Conservation (phyloP, 2,888 invertebrate genomes). For the Mycalesis mineus region DNA sequence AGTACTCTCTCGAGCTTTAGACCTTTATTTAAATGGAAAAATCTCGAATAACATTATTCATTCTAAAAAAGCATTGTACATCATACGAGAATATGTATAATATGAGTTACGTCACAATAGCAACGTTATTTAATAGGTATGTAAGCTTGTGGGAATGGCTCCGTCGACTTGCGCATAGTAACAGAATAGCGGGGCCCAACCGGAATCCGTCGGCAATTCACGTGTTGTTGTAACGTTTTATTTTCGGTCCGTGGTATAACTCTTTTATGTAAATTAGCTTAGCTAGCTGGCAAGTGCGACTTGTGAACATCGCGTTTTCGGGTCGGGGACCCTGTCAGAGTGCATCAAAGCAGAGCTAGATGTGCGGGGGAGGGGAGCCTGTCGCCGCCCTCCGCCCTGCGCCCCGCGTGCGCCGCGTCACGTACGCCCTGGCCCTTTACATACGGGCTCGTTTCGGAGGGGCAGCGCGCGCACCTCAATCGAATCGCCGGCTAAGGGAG, state of each 20-base stretch:
- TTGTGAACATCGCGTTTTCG: constrained; percentile 2
- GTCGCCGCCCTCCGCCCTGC: constrained; percentile 44
- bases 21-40: too few species aligned
- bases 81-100: too few species aligned
- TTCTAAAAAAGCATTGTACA: too few species aligned
- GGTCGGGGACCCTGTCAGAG: constrained; percentile 50
- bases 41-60: too few species aligned
- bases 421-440: constrained; percentile 63
- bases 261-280: constrained; percentile 17
- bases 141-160: constrained; percentile 39
- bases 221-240: constrained; percentile 31
- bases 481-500: constrained; percentile 62
- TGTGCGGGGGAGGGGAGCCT: constrained; percentile 48
- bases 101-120: constrained; percentile 46
- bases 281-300: constrained; percentile 5
- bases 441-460: constrained; percentile 43
- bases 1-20: too few species aligned
- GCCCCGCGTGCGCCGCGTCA: constrained; percentile 54
- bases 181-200: constrained; percentile 59
- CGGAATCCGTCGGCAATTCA: constrained; percentile 56
- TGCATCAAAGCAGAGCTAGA: constrained; percentile 57
- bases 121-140: constrained; percentile 43
- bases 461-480: constrained; percentile 64
- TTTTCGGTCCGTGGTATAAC: constrained; percentile 7
- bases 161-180: constrained; percentile 48